Evolutionary conservation across 2,113 vertebrate species (phyloP), one percentile per base, ranked within the genome.

Genomic region (Pluvianellus socialis): DNA sequence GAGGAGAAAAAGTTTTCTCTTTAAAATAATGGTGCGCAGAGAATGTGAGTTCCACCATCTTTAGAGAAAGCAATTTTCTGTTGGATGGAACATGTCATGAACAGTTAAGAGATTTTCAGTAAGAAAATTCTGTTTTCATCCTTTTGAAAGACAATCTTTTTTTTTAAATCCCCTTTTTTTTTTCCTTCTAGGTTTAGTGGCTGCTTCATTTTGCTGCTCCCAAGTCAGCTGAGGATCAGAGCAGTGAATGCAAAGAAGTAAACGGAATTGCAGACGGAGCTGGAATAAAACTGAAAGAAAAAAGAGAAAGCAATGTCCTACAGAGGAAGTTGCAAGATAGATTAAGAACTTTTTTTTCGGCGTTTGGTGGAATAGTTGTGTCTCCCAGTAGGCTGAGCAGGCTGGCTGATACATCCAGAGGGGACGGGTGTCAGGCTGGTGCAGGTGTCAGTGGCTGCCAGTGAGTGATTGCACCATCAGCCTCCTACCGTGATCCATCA

Each of bases 401-500:
- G 93, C 98, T 82, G 97, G 98, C 98, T 96, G 98, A 95, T 96
- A 75, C 83, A 97, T 98, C 98, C 98, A 84, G 97, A 96, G 97
- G 99, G 98, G 98, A 99, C 98, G 95, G 98, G 98, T 98, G 99
- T 98, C 98, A 98, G 98, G 97, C 98, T 96, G 98, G 98, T 98
- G 99, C 98, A 98, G 98, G 98, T 98, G 98, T 98, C 97, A 94
- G 95, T 96, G 97, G 93, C 95, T 97, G 98, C 98, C 98, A 96
- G 98, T 99, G 99, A 99, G 98, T 99, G 99, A 99, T 99, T 98
- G 99, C 97, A 97, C 99, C 99, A 99, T 99, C 99, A 99, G 98
- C 98, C 98, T 98, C 98, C 98, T 98, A 98, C 98, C 98, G 98
- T 98, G 98, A 99, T 99, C 99, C 99, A 99, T 99, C 99, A 99